Conservation (phyloP, 2,113 vertebrate species). For the Zosterops hypoxanthus region DNA sequence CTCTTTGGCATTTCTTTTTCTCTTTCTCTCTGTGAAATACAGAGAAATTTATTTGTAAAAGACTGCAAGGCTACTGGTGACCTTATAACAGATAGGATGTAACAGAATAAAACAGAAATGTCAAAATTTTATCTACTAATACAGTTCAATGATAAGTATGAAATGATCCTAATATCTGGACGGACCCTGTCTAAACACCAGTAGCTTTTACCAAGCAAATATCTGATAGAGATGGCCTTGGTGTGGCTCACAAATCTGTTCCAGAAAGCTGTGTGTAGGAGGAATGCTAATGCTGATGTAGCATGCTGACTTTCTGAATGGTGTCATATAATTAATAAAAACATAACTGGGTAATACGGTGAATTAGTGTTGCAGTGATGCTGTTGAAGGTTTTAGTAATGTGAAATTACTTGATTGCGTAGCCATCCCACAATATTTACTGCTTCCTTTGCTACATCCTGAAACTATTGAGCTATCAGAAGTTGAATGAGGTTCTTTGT, state of each 20-base stretch:
- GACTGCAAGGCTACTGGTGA: not conserved
- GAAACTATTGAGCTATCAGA: not conserved
- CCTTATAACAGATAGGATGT: not conserved
- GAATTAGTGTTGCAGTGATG: not conserved
- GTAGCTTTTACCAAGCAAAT: not conserved
- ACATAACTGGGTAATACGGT: not conserved
- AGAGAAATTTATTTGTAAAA: not conserved
- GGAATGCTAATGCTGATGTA: not conserved
- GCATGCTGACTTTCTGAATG: not conserved
- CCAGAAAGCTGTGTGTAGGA: not conserved
- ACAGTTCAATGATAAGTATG: not conserved
- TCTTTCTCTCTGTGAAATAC: not conserved
- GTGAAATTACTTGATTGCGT: not conserved
- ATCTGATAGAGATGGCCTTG: not conserved
- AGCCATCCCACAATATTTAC: not conserved
- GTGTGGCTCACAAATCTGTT: not conserved
- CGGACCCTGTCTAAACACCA: not conserved
- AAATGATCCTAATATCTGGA: not conserved
- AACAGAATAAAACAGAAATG: not conserved
- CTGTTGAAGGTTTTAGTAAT: not conserved
- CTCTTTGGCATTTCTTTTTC: not conserved
- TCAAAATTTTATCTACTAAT: not conserved
- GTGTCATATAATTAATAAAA: not conserved
- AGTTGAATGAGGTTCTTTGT: not conserved
- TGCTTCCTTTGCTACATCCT: not conserved